Evolutionary conservation across 2,113 vertebrate genomes (phyloP).

Genomic region (Nicator chloris): DNA sequence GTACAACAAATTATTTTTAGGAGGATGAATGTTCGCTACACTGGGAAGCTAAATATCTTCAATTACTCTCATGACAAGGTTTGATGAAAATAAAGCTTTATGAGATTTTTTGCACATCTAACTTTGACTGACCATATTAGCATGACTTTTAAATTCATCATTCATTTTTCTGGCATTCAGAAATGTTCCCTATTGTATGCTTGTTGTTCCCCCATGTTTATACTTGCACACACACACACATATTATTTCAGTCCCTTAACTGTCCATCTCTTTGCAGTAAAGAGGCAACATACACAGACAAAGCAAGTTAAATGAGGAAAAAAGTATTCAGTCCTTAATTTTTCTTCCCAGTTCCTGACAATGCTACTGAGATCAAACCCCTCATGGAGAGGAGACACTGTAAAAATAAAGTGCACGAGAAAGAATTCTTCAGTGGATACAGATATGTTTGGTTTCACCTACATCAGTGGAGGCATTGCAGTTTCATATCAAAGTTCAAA

Average conservation of each 20-base stretch:
- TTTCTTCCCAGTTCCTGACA: not conserved
- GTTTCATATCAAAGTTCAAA: not conserved
- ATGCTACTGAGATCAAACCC: not conserved
- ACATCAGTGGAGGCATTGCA: not conserved
- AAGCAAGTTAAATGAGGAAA: not conserved
- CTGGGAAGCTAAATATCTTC: not conserved
- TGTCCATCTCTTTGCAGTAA: not conserved
- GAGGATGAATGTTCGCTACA: not conserved
- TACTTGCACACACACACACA: not conserved
- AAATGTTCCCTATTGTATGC: not conserved
- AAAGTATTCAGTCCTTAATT: not conserved
- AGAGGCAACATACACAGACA: not conserved
- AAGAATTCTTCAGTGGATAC: not conserved
- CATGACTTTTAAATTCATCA: not conserved
- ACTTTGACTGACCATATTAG: not conserved
- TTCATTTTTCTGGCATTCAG: not conserved
- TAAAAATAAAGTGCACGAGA: not conserved
- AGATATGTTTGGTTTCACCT: not conserved
- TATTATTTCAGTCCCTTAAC: not conserved
- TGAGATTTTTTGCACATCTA: not conserved
- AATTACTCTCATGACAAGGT: not conserved
- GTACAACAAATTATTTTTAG: slow-evolving; percentile 23
- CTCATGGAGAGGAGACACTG: not conserved
- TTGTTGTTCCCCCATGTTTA: not conserved
- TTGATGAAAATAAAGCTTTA: not conserved